Conservation (phyloP, 64 coral and sea anemone species). For the Montipora sp. region DNA sequence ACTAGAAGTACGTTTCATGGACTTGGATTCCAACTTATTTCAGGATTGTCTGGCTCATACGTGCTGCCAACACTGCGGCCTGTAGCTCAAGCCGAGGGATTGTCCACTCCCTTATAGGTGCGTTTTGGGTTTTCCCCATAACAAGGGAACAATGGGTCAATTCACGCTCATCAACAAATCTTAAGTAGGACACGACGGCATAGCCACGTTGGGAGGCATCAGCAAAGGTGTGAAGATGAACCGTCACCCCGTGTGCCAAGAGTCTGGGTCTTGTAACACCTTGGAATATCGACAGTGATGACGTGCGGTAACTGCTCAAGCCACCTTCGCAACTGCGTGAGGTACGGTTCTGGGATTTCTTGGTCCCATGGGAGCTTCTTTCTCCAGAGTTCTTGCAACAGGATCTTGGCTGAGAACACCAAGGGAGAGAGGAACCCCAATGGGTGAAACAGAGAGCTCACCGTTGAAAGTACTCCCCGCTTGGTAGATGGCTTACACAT, state of each 20-base stretch:
- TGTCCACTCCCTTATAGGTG: slow-evolving; percentile 44
- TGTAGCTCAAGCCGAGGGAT: slow-evolving; percentile 65
- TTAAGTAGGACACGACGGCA: slow-evolving; percentile 25
- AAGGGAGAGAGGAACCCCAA: slow-evolving; percentile 53
- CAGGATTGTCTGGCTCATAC: background rate
- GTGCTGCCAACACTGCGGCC: slow-evolving; percentile 27
- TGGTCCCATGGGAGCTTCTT: slow-evolving; percentile 34
- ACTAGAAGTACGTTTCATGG: slow-evolving; percentile 11
- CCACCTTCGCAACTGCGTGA: slow-evolving; percentile 30
- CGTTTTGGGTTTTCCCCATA: slow-evolving; percentile 23
- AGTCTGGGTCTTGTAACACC: slow-evolving; percentile 17
- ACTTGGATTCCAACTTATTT: slow-evolving; percentile 32
- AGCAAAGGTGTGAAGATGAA: slow-evolving; percentile 50
- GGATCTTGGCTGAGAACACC: slow-evolving; percentile 51
- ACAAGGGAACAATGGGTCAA: slow-evolving; percentile 45
- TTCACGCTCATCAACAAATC: slow-evolving; percentile 19
- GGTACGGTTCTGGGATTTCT: slow-evolving; percentile 22
- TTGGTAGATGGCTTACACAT: slow-evolving; percentile 27
- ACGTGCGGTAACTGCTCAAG: slow-evolving; percentile 21
- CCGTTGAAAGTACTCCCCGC: slow-evolving; percentile 51
- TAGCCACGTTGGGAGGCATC: slow-evolving; percentile 54
- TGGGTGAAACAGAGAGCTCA: slow-evolving; percentile 51
- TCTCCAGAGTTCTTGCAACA: slow-evolving; percentile 62
- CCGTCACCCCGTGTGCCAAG: background rate
- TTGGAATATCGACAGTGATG: slow-evolving; percentile 13